phyloP scores from a whole-genome alignment of 2,888 invertebrate genomes.

The Pyrochroa serraticornis region DNA sequence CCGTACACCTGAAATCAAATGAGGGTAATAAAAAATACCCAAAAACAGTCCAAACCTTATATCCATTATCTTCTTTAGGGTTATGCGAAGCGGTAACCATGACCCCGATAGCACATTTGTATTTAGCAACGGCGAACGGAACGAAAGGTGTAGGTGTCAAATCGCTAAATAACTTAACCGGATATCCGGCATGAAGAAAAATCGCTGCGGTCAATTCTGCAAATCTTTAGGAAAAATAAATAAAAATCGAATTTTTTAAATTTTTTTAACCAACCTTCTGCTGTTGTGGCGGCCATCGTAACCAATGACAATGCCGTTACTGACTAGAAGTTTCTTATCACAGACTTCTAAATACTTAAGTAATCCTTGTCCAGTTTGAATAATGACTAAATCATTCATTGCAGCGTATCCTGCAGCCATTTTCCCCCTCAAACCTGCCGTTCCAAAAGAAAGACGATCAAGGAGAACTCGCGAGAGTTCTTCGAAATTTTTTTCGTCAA shows the following conservation, averaged over 20 bases:
- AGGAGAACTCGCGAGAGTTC: constrained; percentile 70
- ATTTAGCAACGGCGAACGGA: constrained; percentile 79
- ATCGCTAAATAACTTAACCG: constrained; percentile 78
- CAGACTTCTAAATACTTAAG: constrained; percentile 73
- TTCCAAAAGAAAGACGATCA: constrained; percentile 83
- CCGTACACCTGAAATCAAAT: constrained; percentile 75
- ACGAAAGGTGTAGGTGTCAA: constrained; percentile 94
- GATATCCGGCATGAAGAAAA: constrained; percentile 70
- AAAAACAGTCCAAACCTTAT: constrained; percentile 66
- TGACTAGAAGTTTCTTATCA: constrained; percentile 63
- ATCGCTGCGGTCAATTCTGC: constrained; percentile 87
- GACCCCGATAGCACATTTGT: constrained; percentile 84
- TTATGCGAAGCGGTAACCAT: constrained; percentile 99
- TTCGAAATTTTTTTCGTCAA: constrained; percentile 63
- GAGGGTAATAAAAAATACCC: neutral
- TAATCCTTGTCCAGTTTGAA: constrained; percentile 94
- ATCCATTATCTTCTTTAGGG: constrained; percentile 95
- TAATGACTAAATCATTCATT: constrained; percentile 95
- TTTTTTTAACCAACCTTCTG: constrained; percentile 66
- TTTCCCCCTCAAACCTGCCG: constrained; percentile 87
- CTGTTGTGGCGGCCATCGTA: constrained; percentile 94
- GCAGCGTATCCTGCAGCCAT: constrained; percentile 94
- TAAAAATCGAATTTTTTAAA: constrained; percentile 14
- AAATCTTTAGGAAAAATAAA: constrained; percentile 66
- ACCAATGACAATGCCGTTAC: constrained; percentile 84